These are phyloP conservation scores for Drosophila ficusphila DNA, from an alignment of 1,140 invertebrate genomes.

Conservation along the genomic window DNA sequence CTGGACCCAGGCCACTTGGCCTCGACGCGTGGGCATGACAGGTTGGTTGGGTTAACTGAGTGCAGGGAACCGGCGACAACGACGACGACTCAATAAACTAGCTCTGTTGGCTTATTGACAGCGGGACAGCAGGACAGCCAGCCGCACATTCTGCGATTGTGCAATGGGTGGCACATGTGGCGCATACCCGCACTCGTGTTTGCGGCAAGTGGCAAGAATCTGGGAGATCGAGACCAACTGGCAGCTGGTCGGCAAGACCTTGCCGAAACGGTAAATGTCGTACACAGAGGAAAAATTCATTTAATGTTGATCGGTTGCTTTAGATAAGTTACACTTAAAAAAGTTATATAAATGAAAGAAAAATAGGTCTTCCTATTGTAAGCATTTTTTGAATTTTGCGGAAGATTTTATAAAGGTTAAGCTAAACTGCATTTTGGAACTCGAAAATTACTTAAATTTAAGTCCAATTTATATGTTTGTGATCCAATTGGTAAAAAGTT, in stretches of 20 bases:
- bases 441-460: no score
- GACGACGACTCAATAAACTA: conserved; percentile 74
- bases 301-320: no score
- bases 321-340: no score
- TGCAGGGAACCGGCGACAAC: conserved; percentile 38
- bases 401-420: no score
- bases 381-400: no score
- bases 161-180: conserved; percentile 68
- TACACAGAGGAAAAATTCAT: conserved; percentile 21
- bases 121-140: conserved; percentile 22
- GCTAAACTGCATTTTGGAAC: no score
- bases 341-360: neutral
- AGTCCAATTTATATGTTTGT: no score
- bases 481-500: no score
- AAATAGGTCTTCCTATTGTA: no score
- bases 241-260: conserved; percentile 69
- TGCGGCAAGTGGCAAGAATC: conserved; percentile 64
- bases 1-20: conserved; percentile 62
- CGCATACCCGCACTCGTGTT: conserved; percentile 3
- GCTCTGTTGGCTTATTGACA: conserved; percentile 71
- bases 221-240: conserved; percentile 53
- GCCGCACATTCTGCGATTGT: conserved; percentile 60
- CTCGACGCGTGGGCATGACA: conserved; percentile 76
- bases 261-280: conserved; percentile 73
- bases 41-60: conserved; percentile 62